A percentile compares a stretch with the other conserved stretches of the same genome.
phyloP scores from a whole-genome alignment of 1,140 invertebrate species.

The Megalonaias nervosa region DNA sequence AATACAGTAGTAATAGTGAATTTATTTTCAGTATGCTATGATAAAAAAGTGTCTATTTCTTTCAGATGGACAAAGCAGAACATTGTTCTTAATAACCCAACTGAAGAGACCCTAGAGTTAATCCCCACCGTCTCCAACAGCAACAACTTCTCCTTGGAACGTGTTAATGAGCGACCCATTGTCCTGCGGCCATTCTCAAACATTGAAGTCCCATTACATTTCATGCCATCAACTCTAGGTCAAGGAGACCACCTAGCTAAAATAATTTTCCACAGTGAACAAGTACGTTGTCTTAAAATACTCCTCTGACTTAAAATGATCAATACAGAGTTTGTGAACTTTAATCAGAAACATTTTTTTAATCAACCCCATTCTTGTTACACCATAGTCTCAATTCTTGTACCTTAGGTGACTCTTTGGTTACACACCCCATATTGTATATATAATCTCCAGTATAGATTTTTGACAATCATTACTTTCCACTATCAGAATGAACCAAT shows the following conservation, averaged over 20 bases:
- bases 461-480: too few species aligned
- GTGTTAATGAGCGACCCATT: slow-evolving; percentile 61
- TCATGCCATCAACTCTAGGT: slow-evolving; percentile 69
- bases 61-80: slow-evolving; percentile 65
- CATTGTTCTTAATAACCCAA: slow-evolving; percentile 66
- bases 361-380: too few species aligned
- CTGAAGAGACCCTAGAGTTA: slow-evolving; percentile 64
- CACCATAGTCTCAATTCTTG: too few species aligned
- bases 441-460: too few species aligned
- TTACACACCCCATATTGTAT: too few species aligned
- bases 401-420: too few species aligned
- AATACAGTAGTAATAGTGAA: too few species aligned
- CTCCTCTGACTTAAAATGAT: background rate
- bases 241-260: slow-evolving; percentile 61
- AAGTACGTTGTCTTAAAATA: slow-evolving; percentile 47
- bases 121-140: slow-evolving; percentile 64
- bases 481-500: too few species aligned
- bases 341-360: too few species aligned
- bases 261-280: slow-evolving; percentile 66
- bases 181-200: slow-evolving; percentile 49
- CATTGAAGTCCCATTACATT: slow-evolving; percentile 63
- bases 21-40: too few species aligned
- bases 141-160: slow-evolving; percentile 68
- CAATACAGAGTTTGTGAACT: background rate
- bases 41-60: slow-evolving; percentile 1